These are phyloP conservation scores for Cinara cedri DNA, from an alignment of 2,888 invertebrate genomes.

Conservation along the genomic window DNA sequence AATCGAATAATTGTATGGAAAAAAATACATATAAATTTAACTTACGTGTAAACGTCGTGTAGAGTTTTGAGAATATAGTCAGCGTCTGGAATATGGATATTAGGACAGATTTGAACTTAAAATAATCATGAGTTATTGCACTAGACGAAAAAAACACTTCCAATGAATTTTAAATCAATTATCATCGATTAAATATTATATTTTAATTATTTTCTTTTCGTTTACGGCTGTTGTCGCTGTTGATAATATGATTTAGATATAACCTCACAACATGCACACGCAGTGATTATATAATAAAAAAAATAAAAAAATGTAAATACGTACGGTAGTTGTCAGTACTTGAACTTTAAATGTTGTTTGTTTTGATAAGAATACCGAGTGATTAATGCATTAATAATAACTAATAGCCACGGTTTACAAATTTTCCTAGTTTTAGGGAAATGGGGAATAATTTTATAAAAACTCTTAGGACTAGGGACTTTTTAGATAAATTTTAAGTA, in stretches of 20 bases:
- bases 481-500: no score
- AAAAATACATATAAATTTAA: background rate
- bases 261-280: constrained; percentile 4
- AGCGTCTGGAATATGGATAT: background rate
- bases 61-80: background rate
- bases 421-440: no score
- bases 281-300: background rate
- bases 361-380: no score
- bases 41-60: constrained; percentile 1
- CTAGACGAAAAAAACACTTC: no score
- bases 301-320: background rate
- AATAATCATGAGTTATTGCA: no score
- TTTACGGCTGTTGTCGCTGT: background rate
- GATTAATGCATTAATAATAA: no score
- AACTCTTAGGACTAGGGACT: no score
- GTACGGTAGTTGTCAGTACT: background rate
- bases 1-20: background rate
- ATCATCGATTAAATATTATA: no score
- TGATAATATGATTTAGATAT: background rate
- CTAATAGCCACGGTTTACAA: no score
- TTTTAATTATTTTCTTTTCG: no score
- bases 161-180: background rate
- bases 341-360: background rate
- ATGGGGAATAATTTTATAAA: no score
- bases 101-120: no score